These are phyloP conservation scores for Yponomeuta malinellus DNA, from an alignment of 2,888 invertebrate species.

Conservation along the genomic window DNA sequence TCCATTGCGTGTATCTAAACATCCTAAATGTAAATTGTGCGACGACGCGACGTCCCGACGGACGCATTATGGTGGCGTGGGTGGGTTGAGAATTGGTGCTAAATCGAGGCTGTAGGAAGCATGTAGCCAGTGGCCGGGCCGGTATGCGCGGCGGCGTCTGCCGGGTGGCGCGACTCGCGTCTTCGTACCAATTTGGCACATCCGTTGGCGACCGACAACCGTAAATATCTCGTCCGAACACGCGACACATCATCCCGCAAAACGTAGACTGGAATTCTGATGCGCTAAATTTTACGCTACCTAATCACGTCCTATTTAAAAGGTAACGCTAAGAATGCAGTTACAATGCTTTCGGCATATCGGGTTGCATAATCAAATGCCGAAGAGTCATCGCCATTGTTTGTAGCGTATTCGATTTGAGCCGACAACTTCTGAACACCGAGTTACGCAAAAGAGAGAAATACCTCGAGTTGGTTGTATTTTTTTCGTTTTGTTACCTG, in stretches of 20 bases:
- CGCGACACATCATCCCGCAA: neutral
- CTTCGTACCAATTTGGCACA: slow-evolving; percentile 69
- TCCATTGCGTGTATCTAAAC: slow-evolving; percentile 25
- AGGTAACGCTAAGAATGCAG: slow-evolving; percentile 12
- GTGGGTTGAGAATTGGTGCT: slow-evolving; percentile 27
- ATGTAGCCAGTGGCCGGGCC: slow-evolving; percentile 54
- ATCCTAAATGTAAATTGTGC: no score
- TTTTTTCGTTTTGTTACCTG: slow-evolving; percentile 61
- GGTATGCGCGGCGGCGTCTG: slow-evolving; percentile 65
- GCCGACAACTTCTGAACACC: slow-evolving; percentile 39
- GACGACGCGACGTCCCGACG: neutral
- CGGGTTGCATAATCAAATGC: slow-evolving; percentile 45
- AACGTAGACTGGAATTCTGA: neutral
- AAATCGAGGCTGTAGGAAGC: slow-evolving; percentile 35
- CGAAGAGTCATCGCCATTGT: slow-evolving; percentile 46
- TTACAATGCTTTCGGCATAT: slow-evolving; percentile 24
- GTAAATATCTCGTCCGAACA: slow-evolving; percentile 55
- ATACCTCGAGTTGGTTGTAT: slow-evolving; percentile 19
- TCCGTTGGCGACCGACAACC: slow-evolving; percentile 60
- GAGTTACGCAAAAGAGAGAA: slow-evolving; percentile 59
- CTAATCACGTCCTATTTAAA: neutral
- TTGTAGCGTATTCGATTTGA: slow-evolving; percentile 45
- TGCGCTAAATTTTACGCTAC: slow-evolving; percentile 2
- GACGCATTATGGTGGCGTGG: slow-evolving; percentile 30
- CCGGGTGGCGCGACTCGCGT: slow-evolving; percentile 52